These are phyloP conservation scores for Bombus consobrinus DNA, from an alignment of 1,140 invertebrate species.

Conservation along the genomic window DNA sequence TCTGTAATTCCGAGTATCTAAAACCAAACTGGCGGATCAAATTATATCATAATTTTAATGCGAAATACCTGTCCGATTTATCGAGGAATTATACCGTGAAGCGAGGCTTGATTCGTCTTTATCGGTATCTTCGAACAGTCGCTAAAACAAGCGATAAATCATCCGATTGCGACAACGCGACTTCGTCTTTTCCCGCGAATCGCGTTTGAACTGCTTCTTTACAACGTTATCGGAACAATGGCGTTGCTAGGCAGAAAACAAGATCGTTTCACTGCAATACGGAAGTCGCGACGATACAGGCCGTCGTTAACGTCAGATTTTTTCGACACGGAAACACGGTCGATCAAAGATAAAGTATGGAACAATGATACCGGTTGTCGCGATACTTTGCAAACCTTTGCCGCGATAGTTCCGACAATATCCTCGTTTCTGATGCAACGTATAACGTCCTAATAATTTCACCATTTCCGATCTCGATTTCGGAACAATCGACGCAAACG, in stretches of 20 bases:
- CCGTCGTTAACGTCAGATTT: slow-evolving; percentile 16
- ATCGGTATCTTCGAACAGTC: not conserved
- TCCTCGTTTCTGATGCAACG: not conserved
- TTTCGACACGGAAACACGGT: not conserved
- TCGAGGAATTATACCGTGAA: not conserved
- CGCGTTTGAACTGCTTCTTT: slow-evolving; percentile 11
- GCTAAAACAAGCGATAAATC: not conserved
- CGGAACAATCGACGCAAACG: not conserved
- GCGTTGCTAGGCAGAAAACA: slow-evolving; percentile 65
- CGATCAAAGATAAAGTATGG: slow-evolving; percentile 11
- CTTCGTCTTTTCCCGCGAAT: not conserved
- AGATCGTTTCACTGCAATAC: slow-evolving; percentile 70
- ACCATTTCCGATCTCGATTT: slow-evolving; percentile 3
- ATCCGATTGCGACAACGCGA: not conserved
- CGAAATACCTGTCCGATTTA: not conserved
- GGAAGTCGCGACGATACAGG: slow-evolving; percentile 2
- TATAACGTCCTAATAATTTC: not conserved
- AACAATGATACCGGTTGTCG: slow-evolving; percentile 6
- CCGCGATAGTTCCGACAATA: too few relatives aligned
- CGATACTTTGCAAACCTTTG: not conserved
- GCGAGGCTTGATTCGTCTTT: not conserved
- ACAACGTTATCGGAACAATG: slow-evolving; percentile 66
- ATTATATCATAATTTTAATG: not conserved
- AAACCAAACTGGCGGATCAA: not conserved
- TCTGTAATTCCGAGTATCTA: not conserved